phyloP scores from a whole-genome alignment of 1,140 invertebrate genomes.

The Euschistus heros region DNA sequence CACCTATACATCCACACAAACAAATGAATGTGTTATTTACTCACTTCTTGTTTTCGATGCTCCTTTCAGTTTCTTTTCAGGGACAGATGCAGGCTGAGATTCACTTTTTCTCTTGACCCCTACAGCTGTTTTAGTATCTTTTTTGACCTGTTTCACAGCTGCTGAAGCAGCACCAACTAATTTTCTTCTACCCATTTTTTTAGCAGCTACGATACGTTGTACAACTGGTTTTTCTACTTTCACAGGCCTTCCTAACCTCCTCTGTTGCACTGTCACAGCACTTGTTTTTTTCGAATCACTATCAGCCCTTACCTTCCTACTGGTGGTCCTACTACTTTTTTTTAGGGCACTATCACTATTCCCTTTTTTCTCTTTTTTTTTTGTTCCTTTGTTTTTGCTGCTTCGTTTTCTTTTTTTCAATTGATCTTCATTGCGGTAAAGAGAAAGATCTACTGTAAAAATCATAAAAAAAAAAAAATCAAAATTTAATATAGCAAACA shows the following conservation, averaged over 20 bases:
- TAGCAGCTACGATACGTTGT: slow-evolving; percentile 5
- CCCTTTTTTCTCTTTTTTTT: background rate
- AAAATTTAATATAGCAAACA: background rate
- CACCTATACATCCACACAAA: too few species aligned
- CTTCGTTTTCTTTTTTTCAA: slow-evolving; percentile 44
- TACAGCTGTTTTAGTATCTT: background rate
- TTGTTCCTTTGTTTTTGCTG: slow-evolving; percentile 10
- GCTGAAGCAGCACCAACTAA: background rate
- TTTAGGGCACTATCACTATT: background rate
- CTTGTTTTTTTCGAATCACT: slow-evolving; percentile 3
- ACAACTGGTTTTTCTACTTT: slow-evolving; percentile 15
- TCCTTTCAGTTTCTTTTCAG: slow-evolving; percentile 12
- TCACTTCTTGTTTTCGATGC: slow-evolving; percentile 27
- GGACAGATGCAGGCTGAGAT: slow-evolving; percentile 6
- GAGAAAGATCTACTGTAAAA: slow-evolving; percentile 61
- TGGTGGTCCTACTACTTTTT: background rate
- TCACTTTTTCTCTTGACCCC: slow-evolving; percentile 2
- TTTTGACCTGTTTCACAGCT: background rate
- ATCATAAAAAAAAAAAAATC: slow-evolving; percentile 22
- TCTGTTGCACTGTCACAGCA: background rate
- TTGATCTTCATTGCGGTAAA: slow-evolving; percentile 68
- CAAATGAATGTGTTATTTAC: background rate
- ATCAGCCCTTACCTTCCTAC: background rate
- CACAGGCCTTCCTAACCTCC: slow-evolving; percentile 6
- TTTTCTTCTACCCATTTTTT: slow-evolving; percentile 10